phyloP scores from a whole-genome alignment of 2,113 vertebrate species.

The Leucopternis melanops region DNA sequence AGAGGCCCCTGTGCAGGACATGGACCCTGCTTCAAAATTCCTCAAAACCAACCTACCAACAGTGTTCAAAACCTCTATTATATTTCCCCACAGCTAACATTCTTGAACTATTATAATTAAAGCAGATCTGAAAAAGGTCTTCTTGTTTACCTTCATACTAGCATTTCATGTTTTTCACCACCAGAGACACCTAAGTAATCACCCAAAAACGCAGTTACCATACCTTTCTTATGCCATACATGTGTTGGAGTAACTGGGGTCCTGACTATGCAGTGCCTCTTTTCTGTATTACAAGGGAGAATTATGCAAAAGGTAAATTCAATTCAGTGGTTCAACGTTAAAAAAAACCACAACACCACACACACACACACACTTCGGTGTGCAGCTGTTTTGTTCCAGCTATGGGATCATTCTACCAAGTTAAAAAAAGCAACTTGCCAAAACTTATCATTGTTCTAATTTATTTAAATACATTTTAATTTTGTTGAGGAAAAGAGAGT shows the following conservation, averaged over 20 bases:
- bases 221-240: neutral
- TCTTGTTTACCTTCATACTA: neutral
- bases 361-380: too few relatives aligned
- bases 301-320: neutral
- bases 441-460: fast-evolving
- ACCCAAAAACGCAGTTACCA: neutral
- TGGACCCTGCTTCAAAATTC: too few relatives aligned
- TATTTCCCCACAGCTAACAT: neutral
- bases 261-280: neutral
- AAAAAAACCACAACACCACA: too few relatives aligned
- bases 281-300: neutral
- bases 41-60: neutral
- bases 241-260: neutral
- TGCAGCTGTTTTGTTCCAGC: neutral
- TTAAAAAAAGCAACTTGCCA: too few relatives aligned
- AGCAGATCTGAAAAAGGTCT: neutral
- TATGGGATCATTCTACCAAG: neutral
- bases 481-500: neutral
- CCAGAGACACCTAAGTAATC: neutral
- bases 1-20: too few relatives aligned
- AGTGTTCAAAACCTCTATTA: neutral
- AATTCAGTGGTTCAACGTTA: neutral
- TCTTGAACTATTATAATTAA: neutral
- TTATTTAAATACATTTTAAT: neutral
- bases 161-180: neutral